Evolutionary conservation across 1,140 invertebrate species (phyloP).

Genomic region (Papilio glaucus): DNA sequence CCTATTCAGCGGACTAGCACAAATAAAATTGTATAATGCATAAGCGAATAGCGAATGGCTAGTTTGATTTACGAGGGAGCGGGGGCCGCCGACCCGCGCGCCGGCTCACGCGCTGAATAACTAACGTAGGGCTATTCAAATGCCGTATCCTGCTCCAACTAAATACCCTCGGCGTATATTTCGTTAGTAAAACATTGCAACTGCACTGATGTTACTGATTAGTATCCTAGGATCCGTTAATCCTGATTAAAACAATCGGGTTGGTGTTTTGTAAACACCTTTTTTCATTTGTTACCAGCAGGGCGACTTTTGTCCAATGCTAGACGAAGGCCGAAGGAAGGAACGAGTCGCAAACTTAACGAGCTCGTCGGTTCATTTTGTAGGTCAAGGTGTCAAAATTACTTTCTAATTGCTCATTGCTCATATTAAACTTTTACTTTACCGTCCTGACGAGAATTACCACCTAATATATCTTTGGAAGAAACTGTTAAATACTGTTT

Average conservation of each 20-base stretch:
- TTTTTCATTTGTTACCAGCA: too few species aligned
- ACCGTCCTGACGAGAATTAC: too few species aligned
- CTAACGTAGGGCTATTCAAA: conserved; percentile 66
- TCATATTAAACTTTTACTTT: too few species aligned
- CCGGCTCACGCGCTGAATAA: conserved; percentile 75
- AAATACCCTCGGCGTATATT: conserved; percentile 13
- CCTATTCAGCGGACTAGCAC: conserved; percentile 81
- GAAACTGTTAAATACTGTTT: too few species aligned
- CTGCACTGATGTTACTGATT: neutral
- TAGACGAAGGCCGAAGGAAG: too few species aligned
- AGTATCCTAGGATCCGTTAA: neutral
- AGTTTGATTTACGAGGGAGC: conserved; percentile 80
- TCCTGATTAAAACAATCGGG: neutral
- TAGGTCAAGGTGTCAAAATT: too few species aligned
- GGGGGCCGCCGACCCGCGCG: conserved; percentile 51
- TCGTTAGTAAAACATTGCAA: neutral
- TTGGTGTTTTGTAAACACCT: neutral
- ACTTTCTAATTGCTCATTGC: too few species aligned
- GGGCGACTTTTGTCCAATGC: too few species aligned
- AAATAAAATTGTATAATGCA: conserved; percentile 84
- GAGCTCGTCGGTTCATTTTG: too few species aligned
- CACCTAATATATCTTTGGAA: too few species aligned
- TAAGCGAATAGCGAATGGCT: conserved; percentile 81
- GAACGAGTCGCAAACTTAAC: too few species aligned
- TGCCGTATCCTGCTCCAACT: conserved; percentile 39